Evolutionary conservation across 2,888 invertebrate genomes (phyloP).

Genomic region (Nineta flava): DNA sequence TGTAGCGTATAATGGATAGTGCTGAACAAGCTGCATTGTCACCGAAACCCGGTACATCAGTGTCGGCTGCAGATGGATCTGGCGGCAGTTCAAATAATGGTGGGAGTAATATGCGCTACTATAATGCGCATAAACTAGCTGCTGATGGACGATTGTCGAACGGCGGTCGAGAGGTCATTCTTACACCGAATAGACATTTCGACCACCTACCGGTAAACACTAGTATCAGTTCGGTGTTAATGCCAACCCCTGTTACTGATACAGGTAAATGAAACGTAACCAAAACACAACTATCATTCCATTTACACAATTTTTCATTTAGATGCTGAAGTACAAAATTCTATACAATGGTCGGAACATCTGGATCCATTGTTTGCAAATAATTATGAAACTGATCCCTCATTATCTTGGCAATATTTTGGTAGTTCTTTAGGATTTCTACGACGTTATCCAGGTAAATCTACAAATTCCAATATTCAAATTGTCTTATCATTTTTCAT

Average conservation of each 20-base stretch:
- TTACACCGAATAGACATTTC: slow-evolving; percentile 67
- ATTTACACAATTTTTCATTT: slow-evolving; percentile 16
- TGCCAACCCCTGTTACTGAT: slow-evolving; percentile 66
- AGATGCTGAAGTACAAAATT: slow-evolving; percentile 71
- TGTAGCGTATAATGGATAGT: slow-evolving; percentile 79
- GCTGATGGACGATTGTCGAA: slow-evolving; percentile 57
- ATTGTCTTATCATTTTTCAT: too few species aligned
- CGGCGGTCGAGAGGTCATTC: slow-evolving; percentile 51
- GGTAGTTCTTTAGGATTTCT: slow-evolving; percentile 93
- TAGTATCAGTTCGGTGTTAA: slow-evolving; percentile 73
- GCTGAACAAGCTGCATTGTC: slow-evolving; percentile 77
- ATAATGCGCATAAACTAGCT: slow-evolving; percentile 65
- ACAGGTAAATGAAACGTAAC: slow-evolving; percentile 31
- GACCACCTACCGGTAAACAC: slow-evolving; percentile 74
- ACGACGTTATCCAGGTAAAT: slow-evolving; percentile 78
- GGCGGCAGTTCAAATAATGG: slow-evolving; percentile 20
- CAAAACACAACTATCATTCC: neutral
- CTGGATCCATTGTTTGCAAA: slow-evolving; percentile 78
- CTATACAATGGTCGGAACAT: slow-evolving; percentile 89
- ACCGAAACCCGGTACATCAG: slow-evolving; percentile 24
- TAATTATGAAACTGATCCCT: slow-evolving; percentile 81
- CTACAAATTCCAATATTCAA: too few species aligned
- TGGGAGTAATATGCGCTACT: slow-evolving; percentile 39
- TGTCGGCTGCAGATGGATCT: neutral
- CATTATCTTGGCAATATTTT: slow-evolving; percentile 97